Evolutionary conservation across 2,888 invertebrate species (phyloP).

Genomic region (Adineta ricciae): DNA sequence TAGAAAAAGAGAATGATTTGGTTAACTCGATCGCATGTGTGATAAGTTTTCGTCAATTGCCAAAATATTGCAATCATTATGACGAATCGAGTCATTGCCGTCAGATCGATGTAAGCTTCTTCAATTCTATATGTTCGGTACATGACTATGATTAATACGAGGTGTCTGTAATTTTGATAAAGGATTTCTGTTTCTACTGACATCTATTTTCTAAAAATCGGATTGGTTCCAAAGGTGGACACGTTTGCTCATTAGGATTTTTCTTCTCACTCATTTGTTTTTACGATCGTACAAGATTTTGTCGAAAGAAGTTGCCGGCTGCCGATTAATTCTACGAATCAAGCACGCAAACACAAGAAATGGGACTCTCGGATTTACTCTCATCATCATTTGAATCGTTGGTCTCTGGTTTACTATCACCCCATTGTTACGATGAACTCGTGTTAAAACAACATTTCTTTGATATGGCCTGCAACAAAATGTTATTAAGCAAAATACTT

Average conservation of each 20-base stretch:
- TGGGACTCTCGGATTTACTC: neutral
- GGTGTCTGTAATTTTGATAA: no score
- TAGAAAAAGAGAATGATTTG: no score
- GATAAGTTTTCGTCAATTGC: no score
- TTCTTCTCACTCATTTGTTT: no score
- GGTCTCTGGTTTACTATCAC: constrained; percentile 50
- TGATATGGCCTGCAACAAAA: constrained; percentile 51
- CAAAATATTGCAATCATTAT: no score
- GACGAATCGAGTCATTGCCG: no score
- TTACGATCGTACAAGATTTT: neutral
- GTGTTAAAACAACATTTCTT: constrained; percentile 71
- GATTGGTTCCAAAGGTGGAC: neutral
- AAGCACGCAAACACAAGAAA: neutral
- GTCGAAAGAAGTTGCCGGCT: neutral
- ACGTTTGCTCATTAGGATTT: neutral
- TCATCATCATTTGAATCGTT: constrained; percentile 21
- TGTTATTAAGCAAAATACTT: constrained; percentile 73
- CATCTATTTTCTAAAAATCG: neutral
- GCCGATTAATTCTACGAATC: neutral
- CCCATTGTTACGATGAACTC: constrained; percentile 74
- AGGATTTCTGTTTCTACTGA: neutral
- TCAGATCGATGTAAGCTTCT: no score
- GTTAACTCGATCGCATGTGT: no score
- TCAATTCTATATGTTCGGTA: no score
- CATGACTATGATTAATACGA: no score